Evolutionary conservation across 2,797 vertebrate species (phyloP).

Genomic region (Anisognathus igniventris): DNA sequence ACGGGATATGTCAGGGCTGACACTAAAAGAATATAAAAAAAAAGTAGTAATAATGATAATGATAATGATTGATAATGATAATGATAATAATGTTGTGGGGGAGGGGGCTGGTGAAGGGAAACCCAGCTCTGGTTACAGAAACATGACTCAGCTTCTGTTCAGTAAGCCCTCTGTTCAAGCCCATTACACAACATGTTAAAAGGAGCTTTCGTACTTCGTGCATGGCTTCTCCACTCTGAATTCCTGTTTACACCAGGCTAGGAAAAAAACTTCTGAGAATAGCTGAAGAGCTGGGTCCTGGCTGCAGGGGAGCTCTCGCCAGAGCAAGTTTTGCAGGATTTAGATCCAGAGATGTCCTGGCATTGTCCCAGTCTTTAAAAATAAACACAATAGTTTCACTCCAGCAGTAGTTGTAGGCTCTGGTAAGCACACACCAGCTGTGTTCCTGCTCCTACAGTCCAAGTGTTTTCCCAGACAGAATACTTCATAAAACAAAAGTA

Average conservation of each 20-base stretch:
- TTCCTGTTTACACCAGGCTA: background rate
- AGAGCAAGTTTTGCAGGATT: background rate
- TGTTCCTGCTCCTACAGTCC: background rate
- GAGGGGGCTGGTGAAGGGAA: background rate
- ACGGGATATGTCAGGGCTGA: background rate
- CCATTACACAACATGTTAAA: background rate
- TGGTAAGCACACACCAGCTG: background rate
- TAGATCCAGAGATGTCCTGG: background rate
- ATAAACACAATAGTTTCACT: background rate
- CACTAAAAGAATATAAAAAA: background rate
- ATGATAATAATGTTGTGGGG: background rate
- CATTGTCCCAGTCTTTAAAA: background rate
- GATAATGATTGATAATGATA: background rate
- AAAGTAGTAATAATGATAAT: background rate
- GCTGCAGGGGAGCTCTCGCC: background rate
- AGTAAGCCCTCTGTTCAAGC: background rate
- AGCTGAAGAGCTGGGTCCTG: background rate
- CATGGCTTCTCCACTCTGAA: background rate
- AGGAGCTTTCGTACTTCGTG: background rate
- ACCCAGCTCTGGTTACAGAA: background rate
- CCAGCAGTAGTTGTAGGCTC: background rate
- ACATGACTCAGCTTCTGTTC: slow-evolving; percentile 35
- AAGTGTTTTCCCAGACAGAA: background rate
- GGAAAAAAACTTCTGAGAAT: background rate
- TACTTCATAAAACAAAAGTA: background rate